phyloP scores from a whole-genome alignment of 2,113 vertebrate genomes.

The Tonatia bakeri region DNA sequence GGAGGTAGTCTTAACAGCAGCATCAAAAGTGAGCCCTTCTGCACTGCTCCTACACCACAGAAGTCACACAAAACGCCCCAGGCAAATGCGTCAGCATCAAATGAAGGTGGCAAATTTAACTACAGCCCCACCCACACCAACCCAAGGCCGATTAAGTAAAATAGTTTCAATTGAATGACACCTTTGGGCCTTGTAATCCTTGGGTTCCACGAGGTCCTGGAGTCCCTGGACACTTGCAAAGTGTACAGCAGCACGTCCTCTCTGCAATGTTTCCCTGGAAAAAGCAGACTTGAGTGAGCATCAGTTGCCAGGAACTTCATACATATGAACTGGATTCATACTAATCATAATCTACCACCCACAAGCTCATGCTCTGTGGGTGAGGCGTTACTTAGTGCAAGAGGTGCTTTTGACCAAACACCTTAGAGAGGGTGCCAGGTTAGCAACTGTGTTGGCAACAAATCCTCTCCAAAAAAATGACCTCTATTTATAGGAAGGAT shows the following conservation, averaged over 20 bases:
- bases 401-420: background rate
- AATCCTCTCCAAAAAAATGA: background rate
- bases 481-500: background rate
- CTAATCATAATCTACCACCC: background rate
- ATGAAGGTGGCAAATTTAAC: background rate
- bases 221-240: conserved; percentile 71
- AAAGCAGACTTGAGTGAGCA: background rate
- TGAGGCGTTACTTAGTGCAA: background rate
- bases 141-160: background rate
- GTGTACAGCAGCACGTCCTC: conserved; percentile 73
- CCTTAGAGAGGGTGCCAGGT: background rate
- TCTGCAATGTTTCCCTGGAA: conserved; percentile 72
- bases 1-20: background rate
- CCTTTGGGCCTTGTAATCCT: conserved; percentile 46
- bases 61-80: background rate
- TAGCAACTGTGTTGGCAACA: background rate
- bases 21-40: background rate
- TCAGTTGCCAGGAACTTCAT: background rate
- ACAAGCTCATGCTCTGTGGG: background rate
- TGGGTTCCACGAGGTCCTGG: background rate
- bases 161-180: background rate
- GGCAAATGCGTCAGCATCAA: background rate
- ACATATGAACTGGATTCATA: background rate
- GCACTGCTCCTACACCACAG: background rate
- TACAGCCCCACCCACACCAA: background rate